A percentile compares a stretch with the other conserved stretches of the same genome.
Conservation (phyloP, 2,797 vertebrate genomes). For the Potorous gilbertii region DNA sequence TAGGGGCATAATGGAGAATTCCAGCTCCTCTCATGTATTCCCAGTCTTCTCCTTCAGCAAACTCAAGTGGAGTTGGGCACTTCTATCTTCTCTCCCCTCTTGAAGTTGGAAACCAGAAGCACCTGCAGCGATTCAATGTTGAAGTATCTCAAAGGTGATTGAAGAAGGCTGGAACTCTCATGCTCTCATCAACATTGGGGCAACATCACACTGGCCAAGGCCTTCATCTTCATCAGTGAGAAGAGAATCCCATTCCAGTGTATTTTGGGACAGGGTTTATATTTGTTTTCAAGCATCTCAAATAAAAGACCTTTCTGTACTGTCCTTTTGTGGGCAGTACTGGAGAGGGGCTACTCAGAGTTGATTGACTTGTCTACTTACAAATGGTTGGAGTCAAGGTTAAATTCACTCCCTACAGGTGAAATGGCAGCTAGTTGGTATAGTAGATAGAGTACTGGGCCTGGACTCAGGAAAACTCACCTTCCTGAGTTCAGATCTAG, state of each 20-base stretch:
- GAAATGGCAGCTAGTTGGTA: not conserved
- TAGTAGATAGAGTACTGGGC: not conserved
- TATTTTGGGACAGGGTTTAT: not conserved
- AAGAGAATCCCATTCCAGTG: no score
- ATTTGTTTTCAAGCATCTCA: not conserved
- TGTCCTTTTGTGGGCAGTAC: not conserved
- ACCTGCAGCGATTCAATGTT: no score
- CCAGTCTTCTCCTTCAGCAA: no score
- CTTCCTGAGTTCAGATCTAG: not conserved
- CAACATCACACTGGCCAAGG: no score
- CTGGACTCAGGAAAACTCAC: not conserved
- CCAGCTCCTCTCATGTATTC: no score
- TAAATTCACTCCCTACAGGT: not conserved
- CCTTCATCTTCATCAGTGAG: not conserved
- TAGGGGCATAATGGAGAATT: no score
- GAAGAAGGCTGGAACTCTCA: no score
- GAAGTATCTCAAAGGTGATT: no score
- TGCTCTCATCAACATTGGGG: no score
- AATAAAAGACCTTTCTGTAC: not conserved
- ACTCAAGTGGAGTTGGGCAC: no score
- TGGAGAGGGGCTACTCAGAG: not conserved
- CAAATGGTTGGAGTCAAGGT: not conserved
- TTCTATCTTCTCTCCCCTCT: no score
- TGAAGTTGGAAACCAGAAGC: no score
- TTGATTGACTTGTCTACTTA: not conserved